Evolutionary conservation across 1,140 invertebrate genomes (phyloP).

Genomic region (Pemphigus obesinymphae): DNA sequence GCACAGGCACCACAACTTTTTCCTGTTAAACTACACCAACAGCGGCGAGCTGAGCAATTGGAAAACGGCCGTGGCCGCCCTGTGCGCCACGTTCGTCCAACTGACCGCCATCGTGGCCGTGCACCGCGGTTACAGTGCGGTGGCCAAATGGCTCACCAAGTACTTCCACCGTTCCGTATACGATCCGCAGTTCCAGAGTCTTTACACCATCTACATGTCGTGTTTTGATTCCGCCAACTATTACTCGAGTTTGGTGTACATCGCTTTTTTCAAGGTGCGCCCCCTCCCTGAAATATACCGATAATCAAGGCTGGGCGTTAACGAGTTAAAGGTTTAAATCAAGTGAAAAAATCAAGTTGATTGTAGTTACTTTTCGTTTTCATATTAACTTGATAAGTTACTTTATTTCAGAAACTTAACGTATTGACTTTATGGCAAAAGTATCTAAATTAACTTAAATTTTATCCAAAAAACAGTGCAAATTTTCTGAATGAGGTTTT

Average conservation of each 20-base stretch:
- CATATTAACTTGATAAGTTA: no score
- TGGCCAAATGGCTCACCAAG: constrained; percentile 12
- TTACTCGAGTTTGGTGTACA: constrained; percentile 93
- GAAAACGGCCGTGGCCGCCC: neutral
- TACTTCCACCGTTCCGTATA: neutral
- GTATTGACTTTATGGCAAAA: no score
- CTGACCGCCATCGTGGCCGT: constrained; percentile 16
- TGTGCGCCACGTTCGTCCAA: constrained; percentile 4
- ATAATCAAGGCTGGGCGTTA: no score
- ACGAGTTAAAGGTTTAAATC: no score
- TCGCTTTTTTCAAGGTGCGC: constrained; percentile 91
- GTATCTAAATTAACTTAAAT: no score
- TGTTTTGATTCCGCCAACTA: constrained; percentile 96
- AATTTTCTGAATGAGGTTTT: no score
- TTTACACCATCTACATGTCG: constrained; percentile 95
- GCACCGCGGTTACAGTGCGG: neutral
- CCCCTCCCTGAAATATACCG: no score
- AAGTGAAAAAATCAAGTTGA: neutral
- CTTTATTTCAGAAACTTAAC: no score
- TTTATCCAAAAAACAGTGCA: no score
- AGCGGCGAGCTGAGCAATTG: constrained; percentile 18
- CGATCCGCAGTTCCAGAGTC: constrained; percentile 74
- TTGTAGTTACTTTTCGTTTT: no score
- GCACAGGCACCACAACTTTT: neutral
- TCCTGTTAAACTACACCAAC: constrained; percentile 22